Evolutionary conservation across 2,113 vertebrate genomes (phyloP).

Genomic region (Trichechus manatus): DNA sequence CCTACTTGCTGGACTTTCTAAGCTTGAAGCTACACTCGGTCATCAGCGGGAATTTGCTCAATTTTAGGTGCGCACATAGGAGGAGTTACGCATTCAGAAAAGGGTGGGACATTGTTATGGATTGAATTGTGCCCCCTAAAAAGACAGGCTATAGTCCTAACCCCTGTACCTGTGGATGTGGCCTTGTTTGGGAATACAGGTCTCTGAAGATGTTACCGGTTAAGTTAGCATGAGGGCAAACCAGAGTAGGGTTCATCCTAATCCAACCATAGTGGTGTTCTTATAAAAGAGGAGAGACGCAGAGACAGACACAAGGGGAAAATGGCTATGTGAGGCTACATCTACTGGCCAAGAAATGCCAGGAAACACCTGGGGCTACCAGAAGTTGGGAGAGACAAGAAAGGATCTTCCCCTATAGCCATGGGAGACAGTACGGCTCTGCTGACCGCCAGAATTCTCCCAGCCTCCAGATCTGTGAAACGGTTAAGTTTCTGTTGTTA

Average conservation of each 20-base stretch:
- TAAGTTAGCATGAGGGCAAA: background rate
- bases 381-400: background rate
- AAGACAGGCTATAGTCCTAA: background rate
- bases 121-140: background rate
- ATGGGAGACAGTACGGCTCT: background rate
- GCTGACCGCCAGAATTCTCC: background rate
- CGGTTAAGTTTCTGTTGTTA: background rate
- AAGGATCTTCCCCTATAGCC: background rate
- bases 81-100: rapidly evolving
- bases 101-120: background rate
- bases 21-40: rapidly evolving
- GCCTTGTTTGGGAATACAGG: background rate
- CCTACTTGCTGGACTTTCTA: rapidly evolving
- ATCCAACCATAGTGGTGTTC: background rate
- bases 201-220: background rate
- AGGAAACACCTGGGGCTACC: background rate
- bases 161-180: background rate
- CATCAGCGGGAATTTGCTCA: background rate
- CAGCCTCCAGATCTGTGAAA: background rate
- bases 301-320: background rate
- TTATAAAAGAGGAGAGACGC: background rate
- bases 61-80: background rate
- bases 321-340: background rate
- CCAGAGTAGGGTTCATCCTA: background rate
- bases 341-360: background rate